phyloP scores from a whole-genome alignment of 2,113 vertebrate species.

The Carollia perspicillata region DNA sequence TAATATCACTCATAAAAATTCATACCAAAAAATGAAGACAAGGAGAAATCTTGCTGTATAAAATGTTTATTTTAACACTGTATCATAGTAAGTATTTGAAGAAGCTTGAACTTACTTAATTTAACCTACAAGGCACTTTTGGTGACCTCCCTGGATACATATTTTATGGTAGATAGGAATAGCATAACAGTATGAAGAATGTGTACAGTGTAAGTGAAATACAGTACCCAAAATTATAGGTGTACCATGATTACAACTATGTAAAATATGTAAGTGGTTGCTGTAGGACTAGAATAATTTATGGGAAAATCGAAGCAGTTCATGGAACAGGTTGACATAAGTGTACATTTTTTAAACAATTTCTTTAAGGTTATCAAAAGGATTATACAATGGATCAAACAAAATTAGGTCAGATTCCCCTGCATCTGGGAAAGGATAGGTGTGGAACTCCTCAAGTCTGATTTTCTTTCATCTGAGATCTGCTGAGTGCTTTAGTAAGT shows the following conservation, averaged over 20 bases:
- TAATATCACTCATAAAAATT: background rate
- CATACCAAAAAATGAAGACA: background rate
- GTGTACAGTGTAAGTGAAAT: background rate
- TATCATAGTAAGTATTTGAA: background rate
- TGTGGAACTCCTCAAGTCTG: slow-evolving; percentile 42
- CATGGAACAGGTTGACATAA: background rate
- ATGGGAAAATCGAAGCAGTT: background rate
- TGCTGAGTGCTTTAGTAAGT: slow-evolving; percentile 67
- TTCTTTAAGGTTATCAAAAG: background rate
- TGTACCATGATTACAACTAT: background rate
- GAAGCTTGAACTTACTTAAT: background rate
- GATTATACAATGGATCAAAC: background rate
- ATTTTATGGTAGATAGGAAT: background rate
- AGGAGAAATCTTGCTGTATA: background rate
- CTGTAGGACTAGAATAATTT: background rate
- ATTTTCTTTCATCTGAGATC: slow-evolving; percentile 57
- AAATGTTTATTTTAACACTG: background rate
- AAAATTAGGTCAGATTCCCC: slow-evolving; percentile 34
- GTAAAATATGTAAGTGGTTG: background rate
- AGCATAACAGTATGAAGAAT: background rate
- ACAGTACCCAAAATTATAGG: background rate
- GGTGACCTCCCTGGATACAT: background rate
- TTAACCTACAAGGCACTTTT: background rate
- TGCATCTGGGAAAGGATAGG: slow-evolving; percentile 33
- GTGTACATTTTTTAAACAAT: background rate